Evolutionary conservation across 2,888 invertebrate species (phyloP).

Genomic region (Drosophila nr. medialis): DNA sequence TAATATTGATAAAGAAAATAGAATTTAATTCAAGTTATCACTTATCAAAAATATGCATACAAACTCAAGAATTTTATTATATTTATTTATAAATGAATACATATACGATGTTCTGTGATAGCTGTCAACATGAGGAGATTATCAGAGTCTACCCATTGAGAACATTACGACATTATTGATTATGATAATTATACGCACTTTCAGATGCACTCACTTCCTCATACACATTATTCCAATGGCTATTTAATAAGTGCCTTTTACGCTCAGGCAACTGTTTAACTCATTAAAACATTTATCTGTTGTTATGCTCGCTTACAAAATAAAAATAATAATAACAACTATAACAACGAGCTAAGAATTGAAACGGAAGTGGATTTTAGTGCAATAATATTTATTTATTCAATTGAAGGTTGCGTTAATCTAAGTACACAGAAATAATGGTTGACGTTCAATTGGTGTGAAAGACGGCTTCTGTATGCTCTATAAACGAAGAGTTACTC

Average conservation of each 20-base stretch:
- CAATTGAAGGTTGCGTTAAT: conserved; percentile 63
- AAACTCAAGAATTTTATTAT: not conserved
- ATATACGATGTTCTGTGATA: not conserved
- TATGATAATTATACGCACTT: conserved; percentile 20
- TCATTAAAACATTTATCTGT: conserved; percentile 21
- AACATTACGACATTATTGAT: not conserved
- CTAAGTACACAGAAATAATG: conserved; percentile 47
- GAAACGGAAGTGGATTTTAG: conserved; percentile 66
- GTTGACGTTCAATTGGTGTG: conserved; percentile 8
- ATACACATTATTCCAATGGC: conserved; percentile 1
- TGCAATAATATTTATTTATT: conserved; percentile 60
- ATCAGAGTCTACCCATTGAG: conserved; percentile 6
- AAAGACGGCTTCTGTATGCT: conserved; percentile 31
- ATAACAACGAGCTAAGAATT: conserved; percentile 45
- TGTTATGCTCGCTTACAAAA: conserved; percentile 14
- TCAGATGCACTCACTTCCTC: conserved; percentile 34
- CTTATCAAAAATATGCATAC: conserved; percentile 4
- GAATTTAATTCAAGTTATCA: not conserved
- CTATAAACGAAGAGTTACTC: conserved; percentile 19
- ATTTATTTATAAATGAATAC: conserved; percentile 3
- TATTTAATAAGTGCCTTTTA: conserved; percentile 38
- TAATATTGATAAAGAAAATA: not conserved
- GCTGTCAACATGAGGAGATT: not conserved
- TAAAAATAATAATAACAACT: conserved; percentile 22
- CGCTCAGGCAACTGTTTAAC: conserved; percentile 19